Evolutionary conservation across 2,113 vertebrate species (phyloP).

Genomic region (Eidolon helvum): DNA sequence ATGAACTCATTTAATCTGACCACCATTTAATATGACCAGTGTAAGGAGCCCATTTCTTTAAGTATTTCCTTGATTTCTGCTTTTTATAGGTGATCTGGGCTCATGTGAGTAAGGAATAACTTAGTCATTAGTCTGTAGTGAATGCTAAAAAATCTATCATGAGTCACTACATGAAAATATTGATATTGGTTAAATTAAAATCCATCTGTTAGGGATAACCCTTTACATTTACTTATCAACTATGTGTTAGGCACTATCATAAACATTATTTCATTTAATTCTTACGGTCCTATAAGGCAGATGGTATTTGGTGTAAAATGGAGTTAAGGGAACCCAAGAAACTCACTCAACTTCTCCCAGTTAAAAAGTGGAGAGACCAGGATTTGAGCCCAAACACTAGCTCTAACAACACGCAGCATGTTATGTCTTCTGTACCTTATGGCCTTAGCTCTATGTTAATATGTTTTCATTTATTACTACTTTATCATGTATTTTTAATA

Average conservation of each 20-base stretch:
- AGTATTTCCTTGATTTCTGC: not conserved
- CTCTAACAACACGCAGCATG: not conserved
- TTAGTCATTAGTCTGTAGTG: not conserved
- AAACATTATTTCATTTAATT: not conserved
- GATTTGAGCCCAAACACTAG: not conserved
- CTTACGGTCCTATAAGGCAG: not conserved
- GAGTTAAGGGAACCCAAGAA: not conserved
- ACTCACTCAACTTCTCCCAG: not conserved
- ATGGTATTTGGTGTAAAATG: not conserved
- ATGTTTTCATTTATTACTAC: not conserved
- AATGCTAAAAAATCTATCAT: slow-evolving; percentile 24
- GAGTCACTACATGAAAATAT: not conserved
- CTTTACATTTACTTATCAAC: not conserved
- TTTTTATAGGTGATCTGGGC: not conserved
- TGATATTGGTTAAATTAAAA: not conserved
- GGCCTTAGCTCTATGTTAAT: not conserved
- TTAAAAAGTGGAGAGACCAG: not conserved
- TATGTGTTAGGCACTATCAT: not conserved
- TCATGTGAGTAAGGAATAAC: not conserved
- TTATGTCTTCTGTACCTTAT: not conserved
- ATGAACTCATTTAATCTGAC: not conserved
- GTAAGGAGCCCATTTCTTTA: not conserved
- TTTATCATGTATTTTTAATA: not conserved
- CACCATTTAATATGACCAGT: not conserved
- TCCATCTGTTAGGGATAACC: not conserved